Percentiles rank a stretch among this genome's conserved stretches.
Conservation (phyloP, 2,113 vertebrate species). For the Anarhynchus alexandrinus region DNA sequence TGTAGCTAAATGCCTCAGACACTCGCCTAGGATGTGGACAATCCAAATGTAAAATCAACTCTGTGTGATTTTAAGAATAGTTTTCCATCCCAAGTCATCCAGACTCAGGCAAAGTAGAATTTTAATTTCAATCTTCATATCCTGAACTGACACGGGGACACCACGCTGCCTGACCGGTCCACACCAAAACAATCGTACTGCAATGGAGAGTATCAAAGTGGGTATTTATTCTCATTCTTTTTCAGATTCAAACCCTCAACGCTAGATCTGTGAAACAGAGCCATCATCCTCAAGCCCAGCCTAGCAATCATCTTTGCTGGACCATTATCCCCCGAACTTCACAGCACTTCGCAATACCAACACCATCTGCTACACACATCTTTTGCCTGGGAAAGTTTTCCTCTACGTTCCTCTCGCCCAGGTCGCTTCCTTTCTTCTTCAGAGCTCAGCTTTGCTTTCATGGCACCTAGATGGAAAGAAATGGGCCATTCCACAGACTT, state of each 20-base stretch:
- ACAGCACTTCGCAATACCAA: neutral
- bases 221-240: neutral
- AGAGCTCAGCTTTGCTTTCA: neutral
- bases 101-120: neutral
- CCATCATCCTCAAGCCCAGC: fast-evolving
- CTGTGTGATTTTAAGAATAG: neutral
- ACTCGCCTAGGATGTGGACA: neutral
- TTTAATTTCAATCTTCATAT: neutral
- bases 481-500: neutral
- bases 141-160: neutral
- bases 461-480: neutral
- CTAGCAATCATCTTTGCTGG: neutral
- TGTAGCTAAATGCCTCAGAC: neutral
- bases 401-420: neutral
- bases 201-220: neutral
- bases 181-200: fast-evolving
- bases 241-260: neutral
- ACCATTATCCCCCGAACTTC: neutral
- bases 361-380: neutral
- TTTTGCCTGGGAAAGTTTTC: neutral
- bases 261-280: neutral
- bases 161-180: fast-evolving
- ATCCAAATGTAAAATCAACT: neutral
- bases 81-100: neutral
- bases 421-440: neutral